Percentiles rank a stretch among this genome's conserved stretches.
Evolutionary conservation across 2,797 vertebrate species (phyloP).

Genomic region (Lemur catta): DNA sequence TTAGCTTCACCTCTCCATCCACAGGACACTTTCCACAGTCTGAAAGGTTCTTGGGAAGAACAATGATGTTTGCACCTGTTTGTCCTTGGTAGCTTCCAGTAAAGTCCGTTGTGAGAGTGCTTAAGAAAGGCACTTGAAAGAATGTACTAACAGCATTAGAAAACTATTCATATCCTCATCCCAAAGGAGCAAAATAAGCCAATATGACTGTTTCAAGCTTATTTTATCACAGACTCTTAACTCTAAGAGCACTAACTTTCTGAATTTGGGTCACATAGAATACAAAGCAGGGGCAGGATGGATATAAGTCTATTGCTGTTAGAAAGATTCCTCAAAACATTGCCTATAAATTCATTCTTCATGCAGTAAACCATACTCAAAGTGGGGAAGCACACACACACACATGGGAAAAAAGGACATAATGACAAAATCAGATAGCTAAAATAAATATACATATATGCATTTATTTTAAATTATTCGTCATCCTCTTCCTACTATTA

Average conservation of each 20-base stretch:
- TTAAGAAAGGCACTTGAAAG: neutral
- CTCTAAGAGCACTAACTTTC: neutral
- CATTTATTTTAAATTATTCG: neutral
- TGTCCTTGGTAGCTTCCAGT: neutral
- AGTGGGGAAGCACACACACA: neutral
- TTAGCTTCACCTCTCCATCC: neutral
- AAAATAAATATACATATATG: neutral
- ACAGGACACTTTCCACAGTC: fast-evolving
- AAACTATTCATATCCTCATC: neutral
- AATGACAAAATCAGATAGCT: neutral
- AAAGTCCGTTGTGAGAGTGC: too few species aligned
- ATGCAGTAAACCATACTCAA: neutral
- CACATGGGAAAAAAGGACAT: neutral
- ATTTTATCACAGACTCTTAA: neutral
- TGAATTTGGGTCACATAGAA: neutral
- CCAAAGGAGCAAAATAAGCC: neutral
- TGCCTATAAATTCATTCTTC: neutral
- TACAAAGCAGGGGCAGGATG: neutral
- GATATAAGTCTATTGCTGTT: neutral
- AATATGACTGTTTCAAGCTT: neutral
- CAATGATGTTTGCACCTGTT: neutral
- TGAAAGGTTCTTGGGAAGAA: neutral
- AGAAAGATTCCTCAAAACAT: neutral
- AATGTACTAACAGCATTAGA: neutral
- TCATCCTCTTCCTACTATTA: neutral